A percentile compares a stretch with the other conserved stretches of the same genome.
These are phyloP conservation scores for Eueremaeus valkanovi DNA, from an alignment of 2,888 invertebrate species.

Conservation along the genomic window DNA sequence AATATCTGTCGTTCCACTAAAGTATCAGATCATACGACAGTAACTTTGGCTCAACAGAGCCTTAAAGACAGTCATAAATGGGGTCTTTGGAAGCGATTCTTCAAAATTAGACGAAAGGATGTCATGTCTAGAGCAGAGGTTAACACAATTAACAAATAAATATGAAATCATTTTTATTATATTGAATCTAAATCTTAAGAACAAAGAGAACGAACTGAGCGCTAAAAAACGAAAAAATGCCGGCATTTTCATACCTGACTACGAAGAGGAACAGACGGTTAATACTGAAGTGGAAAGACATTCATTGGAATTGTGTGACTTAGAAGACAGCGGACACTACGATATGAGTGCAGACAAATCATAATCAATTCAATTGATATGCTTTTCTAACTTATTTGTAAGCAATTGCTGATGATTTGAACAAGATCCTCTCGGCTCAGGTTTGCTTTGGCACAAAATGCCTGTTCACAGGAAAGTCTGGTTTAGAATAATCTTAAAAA, in stretches of 20 bases:
- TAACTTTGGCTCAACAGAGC: neutral
- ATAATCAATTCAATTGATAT: neutral
- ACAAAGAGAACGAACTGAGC: neutral
- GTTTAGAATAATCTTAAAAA: too few relatives aligned
- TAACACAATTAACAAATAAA: neutral
- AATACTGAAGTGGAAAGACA: neutral
- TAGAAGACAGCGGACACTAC: conserved; percentile 26
- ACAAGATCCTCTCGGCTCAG: too few relatives aligned
- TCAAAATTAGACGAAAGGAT: neutral
- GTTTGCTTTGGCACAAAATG: too few relatives aligned
- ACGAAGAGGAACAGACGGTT: conserved; percentile 7
- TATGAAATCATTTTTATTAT: neutral
- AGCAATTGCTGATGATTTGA: neutral
- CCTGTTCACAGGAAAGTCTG: too few relatives aligned
- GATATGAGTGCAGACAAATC: neutral
- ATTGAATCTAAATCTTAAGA: too few relatives aligned
- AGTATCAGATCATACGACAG: neutral
- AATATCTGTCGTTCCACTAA: neutral
- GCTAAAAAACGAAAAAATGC: neutral
- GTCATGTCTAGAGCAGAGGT: conserved; percentile 19
- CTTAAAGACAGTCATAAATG: neutral
- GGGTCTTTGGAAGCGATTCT: neutral
- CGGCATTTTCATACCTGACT: conserved; percentile 1
- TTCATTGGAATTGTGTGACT: conserved; percentile 14
- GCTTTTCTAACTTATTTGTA: neutral